A percentile compares a stretch with the other conserved stretches of the same genome.
Evolutionary conservation across 2,797 vertebrate species (phyloP).

Genomic region (Halcyon smyrnensis): DNA sequence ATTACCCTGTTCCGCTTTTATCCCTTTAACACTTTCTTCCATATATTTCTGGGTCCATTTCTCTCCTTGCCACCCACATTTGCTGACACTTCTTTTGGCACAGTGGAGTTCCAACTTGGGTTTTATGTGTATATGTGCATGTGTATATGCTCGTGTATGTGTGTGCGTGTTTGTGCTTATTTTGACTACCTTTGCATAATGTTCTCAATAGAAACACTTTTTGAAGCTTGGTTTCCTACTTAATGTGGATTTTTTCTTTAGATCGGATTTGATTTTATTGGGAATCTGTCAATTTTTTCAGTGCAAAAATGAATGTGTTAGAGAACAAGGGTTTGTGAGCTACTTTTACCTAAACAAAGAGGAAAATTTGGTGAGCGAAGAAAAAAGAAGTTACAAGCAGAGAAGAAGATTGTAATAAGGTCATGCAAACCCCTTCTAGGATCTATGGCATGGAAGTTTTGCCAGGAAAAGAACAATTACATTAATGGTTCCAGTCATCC

Average conservation of each 20-base stretch:
- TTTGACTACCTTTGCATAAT: conserved; percentile 29
- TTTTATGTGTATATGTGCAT: neutral
- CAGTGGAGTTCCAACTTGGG: conserved; percentile 4
- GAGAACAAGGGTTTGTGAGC: neutral
- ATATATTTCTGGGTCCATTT: conserved; percentile 35
- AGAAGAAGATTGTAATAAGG: neutral
- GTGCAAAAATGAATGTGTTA: neutral
- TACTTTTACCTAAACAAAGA: neutral
- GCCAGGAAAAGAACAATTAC: neutral
- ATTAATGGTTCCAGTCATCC: neutral
- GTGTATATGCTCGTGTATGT: neutral
- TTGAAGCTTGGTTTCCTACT: conserved; percentile 1
- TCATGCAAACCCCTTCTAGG: neutral
- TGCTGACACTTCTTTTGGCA: conserved; percentile 60
- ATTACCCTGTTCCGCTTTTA: neutral
- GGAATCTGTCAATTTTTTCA: neutral
- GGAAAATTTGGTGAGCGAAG: neutral
- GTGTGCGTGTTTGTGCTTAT: conserved; percentile 7
- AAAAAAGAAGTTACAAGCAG: neutral
- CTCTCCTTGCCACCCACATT: conserved; percentile 23
- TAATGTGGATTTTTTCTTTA: neutral
- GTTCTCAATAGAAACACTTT: conserved; percentile 66
- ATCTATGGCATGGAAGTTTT: neutral
- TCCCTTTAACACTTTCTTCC: neutral
- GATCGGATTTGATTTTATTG: neutral